Percentiles rank a stretch among this genome's conserved stretches.
Conservation (phyloP, 2,113 vertebrate species). For the Corvus cornix region DNA sequence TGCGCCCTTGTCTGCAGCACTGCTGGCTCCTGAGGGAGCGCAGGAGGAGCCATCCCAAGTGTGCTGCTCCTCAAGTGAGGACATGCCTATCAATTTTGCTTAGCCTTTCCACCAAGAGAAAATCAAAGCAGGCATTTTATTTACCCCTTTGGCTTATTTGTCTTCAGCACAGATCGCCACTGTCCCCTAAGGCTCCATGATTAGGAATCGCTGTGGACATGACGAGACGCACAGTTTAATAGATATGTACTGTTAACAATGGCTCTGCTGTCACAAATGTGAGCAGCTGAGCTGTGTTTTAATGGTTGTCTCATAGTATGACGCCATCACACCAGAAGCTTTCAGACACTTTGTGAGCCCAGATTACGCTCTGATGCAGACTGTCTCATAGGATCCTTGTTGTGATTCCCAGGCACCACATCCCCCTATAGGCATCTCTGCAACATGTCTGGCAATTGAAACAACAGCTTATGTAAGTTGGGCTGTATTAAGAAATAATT, state of each 20-base stretch:
- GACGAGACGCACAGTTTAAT: neutral
- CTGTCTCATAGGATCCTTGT: neutral
- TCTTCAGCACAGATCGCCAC: constrained; percentile 57
- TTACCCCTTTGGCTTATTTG: constrained; percentile 53
- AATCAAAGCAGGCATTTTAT: constrained; percentile 44
- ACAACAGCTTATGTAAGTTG: constrained; percentile 1
- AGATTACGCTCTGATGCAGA: neutral
- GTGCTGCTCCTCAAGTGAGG: neutral
- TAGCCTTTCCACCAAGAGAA: neutral
- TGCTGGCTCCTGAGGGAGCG: neutral
- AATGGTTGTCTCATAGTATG: constrained; percentile 34
- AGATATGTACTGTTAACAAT: constrained; percentile 31
- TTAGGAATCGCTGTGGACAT: neutral
- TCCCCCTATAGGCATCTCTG: constrained; percentile 1
- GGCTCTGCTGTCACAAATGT: constrained; percentile 19
- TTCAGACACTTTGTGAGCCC: constrained; percentile 7
- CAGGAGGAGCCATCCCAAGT: neutral
- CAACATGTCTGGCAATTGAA: constrained; percentile 15
- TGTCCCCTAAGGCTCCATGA: constrained; percentile 14
- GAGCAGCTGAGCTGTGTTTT: constrained; percentile 21
- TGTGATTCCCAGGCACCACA: neutral
- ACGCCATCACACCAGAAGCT: constrained; percentile 47
- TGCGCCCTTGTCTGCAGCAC: neutral
- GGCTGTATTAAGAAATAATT: neutral
- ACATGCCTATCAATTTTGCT: constrained; percentile 29